Percentiles rank a stretch among this genome's conserved stretches.
These are phyloP conservation scores for Fabriciana adippe DNA, from an alignment of 2,888 invertebrate species.

Conservation along the genomic window DNA sequence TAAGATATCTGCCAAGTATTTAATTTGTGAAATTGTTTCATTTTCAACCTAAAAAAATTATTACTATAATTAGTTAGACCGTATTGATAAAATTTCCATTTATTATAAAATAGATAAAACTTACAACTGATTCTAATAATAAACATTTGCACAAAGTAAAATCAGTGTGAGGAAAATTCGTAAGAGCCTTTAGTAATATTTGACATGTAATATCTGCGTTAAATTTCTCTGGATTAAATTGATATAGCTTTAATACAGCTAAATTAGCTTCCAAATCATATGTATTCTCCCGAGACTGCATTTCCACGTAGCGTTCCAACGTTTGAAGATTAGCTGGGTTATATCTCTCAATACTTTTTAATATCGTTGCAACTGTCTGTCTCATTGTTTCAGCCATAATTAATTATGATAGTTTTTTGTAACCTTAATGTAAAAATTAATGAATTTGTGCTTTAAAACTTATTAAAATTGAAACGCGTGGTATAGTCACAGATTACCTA, in stretches of 20 bases:
- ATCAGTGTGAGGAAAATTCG: constrained; percentile 98
- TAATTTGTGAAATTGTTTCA: constrained; percentile 93
- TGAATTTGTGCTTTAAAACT: background rate
- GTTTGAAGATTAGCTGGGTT: constrained; percentile 97
- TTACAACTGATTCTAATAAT: constrained; percentile 86
- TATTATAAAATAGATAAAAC: constrained; percentile 36
- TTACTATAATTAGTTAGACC: background rate
- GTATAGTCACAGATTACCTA: too few species aligned
- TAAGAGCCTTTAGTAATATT: constrained; percentile 96
- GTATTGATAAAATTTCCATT: background rate
- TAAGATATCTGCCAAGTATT: constrained; percentile 93
- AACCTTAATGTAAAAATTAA: background rate
- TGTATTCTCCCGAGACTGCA: constrained; percentile 95
- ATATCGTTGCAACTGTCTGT: constrained; percentile 91
- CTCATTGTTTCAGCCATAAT: constrained; percentile 92
- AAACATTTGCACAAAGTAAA: constrained; percentile 99
- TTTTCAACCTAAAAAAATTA: constrained; percentile 85
- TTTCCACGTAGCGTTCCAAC: constrained; percentile 95
- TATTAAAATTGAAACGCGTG: constrained; percentile 1
- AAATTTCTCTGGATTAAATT: constrained; percentile 95
- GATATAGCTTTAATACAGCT: constrained; percentile 97
- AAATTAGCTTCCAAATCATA: constrained; percentile 99
- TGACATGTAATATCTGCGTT: constrained; percentile 92
- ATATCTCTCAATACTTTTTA: constrained; percentile 97
- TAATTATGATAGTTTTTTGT: background rate